Evolutionary conservation across 2,113 vertebrate species (phyloP).

Genomic region (Tyrannus savana): DNA sequence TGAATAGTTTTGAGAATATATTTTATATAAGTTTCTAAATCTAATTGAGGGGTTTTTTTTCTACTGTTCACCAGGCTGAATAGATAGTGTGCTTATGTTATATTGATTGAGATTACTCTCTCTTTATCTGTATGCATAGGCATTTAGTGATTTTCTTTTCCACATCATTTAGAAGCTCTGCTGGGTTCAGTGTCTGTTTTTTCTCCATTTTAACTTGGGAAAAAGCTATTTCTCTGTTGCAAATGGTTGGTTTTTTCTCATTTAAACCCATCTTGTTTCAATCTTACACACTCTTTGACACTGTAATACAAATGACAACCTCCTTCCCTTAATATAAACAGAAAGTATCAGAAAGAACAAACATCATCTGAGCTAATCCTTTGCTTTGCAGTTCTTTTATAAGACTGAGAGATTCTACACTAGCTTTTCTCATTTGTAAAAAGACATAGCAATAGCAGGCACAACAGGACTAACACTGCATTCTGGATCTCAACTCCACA

Average conservation of each 20-base stretch:
- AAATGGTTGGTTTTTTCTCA: background rate
- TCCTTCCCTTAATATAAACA: conserved; percentile 54
- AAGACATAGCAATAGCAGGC: background rate
- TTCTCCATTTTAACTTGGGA: background rate
- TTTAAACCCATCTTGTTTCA: conserved; percentile 60
- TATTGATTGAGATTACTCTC: background rate
- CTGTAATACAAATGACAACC: conserved; percentile 43
- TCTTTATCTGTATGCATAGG: background rate
- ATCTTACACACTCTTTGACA: conserved; percentile 38
- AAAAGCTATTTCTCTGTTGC: conserved; percentile 1
- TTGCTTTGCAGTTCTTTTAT: background rate
- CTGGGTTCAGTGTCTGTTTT: background rate
- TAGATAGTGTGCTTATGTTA: background rate
- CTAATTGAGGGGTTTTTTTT: background rate
- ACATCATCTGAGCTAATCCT: conserved; percentile 49
- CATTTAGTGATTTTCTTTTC: background rate
- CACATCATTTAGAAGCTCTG: conserved; percentile 4
- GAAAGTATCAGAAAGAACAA: conserved; percentile 57
- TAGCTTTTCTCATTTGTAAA: background rate
- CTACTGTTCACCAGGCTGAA: background rate
- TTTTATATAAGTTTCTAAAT: background rate
- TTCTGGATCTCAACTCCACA: background rate
- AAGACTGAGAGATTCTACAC: background rate
- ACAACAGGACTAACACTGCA: background rate
- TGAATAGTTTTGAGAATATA: background rate